Conservation (phyloP, 1,140 invertebrate species). For the Listronotus oregonensis region DNA sequence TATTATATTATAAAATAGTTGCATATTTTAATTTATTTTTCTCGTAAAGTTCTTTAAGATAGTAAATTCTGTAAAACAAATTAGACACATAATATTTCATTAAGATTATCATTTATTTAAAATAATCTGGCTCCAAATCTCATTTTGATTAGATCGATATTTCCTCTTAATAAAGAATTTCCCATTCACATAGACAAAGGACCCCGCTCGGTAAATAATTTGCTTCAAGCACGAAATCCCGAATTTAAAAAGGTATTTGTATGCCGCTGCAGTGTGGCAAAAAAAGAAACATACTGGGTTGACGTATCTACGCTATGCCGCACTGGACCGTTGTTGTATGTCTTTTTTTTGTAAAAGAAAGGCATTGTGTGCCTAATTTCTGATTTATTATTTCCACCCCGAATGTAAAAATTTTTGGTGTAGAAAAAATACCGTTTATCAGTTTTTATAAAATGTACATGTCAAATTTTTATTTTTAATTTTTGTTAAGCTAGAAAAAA, state of each 20-base stretch:
- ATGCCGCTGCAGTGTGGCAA: constrained; percentile 30
- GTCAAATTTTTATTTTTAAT: too few species aligned
- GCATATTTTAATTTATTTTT: too few species aligned
- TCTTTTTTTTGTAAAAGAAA: constrained; percentile 18
- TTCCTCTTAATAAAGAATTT: neutral
- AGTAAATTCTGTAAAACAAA: too few species aligned
- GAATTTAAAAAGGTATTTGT: constrained; percentile 39
- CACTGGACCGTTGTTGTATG: constrained; percentile 26
- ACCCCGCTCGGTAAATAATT: constrained; percentile 32
- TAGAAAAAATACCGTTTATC: too few species aligned
- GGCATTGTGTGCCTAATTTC: constrained; percentile 26
- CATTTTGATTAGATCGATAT: neutral
- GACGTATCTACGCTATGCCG: constrained; percentile 23
- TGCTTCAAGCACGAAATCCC: constrained; percentile 25
- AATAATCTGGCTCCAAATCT: too few species aligned
- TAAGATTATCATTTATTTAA: too few species aligned
- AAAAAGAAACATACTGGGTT: constrained; percentile 33
- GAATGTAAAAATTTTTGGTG: too few species aligned
- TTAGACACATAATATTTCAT: too few species aligned
- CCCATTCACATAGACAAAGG: neutral
- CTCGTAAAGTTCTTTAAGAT: too few species aligned
- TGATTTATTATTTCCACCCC: constrained; percentile 28
- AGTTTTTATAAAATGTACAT: too few species aligned
- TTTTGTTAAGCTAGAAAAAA: too few species aligned
- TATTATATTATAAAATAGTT: too few species aligned